These are phyloP conservation scores for Pasiphila rectangulata DNA, from an alignment of 2,888 invertebrate genomes.

Conservation along the genomic window DNA sequence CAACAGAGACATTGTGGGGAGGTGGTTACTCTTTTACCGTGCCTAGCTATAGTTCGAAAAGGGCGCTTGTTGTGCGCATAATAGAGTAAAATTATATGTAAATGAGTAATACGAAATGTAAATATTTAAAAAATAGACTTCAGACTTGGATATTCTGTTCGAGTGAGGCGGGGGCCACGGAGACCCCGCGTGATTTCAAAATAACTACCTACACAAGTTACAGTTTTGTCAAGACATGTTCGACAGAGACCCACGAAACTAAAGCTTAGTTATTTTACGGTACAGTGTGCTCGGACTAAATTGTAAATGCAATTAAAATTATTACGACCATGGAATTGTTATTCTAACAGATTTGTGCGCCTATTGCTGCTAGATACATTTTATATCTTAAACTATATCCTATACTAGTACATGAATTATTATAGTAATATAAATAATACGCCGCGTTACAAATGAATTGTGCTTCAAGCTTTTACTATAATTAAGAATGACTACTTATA, in stretches of 20 bases:
- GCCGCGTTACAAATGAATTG: slow-evolving; percentile 48
- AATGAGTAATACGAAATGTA: slow-evolving; percentile 46
- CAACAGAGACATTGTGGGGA: slow-evolving; percentile 59
- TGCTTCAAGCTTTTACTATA: slow-evolving; percentile 48
- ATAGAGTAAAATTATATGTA: slow-evolving; percentile 36
- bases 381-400: slow-evolving; percentile 50
- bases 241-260: slow-evolving; percentile 33
- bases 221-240: slow-evolving; percentile 65
- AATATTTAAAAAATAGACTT: slow-evolving; percentile 49
- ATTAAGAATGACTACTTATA: slow-evolving; percentile 35
- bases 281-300: slow-evolving; percentile 28
- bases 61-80: slow-evolving; percentile 14
- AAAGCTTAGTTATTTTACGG: slow-evolving; percentile 9
- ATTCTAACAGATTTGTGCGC: slow-evolving; percentile 45
- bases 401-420: slow-evolving; percentile 53
- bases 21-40: slow-evolving; percentile 56
- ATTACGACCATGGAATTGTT: slow-evolving; percentile 36
- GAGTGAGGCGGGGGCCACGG: slow-evolving; percentile 27
- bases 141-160: slow-evolving; percentile 54
- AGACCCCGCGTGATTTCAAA: neutral
- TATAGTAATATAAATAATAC: slow-evolving; percentile 42
- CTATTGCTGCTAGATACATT: slow-evolving; percentile 54
- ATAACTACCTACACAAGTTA: slow-evolving; percentile 21
- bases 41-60: slow-evolving; percentile 46
- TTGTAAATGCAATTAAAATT: slow-evolving; percentile 27